phyloP scores from a whole-genome alignment of 37 sponge, comb jelly and placozoan genomes.

The Ianthella basta region DNA sequence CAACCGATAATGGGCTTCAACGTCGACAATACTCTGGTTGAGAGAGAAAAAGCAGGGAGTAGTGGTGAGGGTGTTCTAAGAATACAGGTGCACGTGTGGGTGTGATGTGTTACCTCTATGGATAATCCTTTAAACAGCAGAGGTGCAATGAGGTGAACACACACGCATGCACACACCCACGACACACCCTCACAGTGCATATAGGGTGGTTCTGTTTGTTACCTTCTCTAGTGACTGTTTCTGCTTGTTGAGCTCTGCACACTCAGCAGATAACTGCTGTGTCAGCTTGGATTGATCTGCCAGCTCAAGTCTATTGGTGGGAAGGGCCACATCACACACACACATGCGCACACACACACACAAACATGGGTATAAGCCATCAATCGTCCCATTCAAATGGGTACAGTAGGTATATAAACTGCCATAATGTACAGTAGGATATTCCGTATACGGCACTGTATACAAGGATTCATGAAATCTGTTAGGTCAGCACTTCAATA shows the following conservation, averaged over 20 bases:
- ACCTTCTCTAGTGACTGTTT: constrained; percentile 33
- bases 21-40: constrained; percentile 32
- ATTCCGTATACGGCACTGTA: no score
- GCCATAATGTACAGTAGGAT: no score
- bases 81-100: background rate
- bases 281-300: background rate
- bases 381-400: no score
- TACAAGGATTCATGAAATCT: no score
- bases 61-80: background rate
- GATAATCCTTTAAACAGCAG: no score
- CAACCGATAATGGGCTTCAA: constrained; percentile 11
- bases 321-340: background rate
- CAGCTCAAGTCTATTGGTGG: background rate
- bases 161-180: no score
- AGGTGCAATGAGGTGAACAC: no score
- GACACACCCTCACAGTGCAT: no score
- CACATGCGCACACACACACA: background rate
- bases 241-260: constrained; percentile 7
- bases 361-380: no score
- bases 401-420: no score
- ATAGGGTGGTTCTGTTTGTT: background rate
- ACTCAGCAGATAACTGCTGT: constrained; percentile 28
- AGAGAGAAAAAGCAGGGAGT: background rate
- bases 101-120: no score
- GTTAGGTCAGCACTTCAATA: no score